phyloP scores from a whole-genome alignment of 2,797 vertebrate species.

The Anguilla anguilla region DNA sequence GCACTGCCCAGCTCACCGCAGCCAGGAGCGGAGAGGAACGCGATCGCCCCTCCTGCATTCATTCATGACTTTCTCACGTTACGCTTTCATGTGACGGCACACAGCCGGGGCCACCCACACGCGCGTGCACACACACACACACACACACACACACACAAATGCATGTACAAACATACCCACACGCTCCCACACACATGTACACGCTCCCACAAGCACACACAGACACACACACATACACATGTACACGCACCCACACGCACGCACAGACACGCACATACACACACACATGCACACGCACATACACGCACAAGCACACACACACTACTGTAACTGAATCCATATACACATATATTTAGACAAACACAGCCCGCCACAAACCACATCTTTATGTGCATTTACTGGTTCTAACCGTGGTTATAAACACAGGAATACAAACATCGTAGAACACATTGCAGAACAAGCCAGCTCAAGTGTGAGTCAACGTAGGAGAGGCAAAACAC shows the following conservation, averaged over 20 bases:
- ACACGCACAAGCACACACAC: background rate
- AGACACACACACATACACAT: background rate
- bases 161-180: background rate
- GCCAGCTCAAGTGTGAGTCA: background rate
- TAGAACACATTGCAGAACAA: background rate
- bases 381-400: background rate
- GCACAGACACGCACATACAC: background rate
- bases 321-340: background rate
- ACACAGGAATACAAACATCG: constrained; percentile 7
- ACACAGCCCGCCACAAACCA: background rate
- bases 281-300: background rate
- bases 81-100: constrained; percentile 10
- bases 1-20: background rate
- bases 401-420: background rate
- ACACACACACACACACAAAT: background rate
- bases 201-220: background rate
- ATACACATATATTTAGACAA: constrained; percentile 1
- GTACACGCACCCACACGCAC: no score
- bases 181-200: background rate
- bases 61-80: constrained; percentile 29
- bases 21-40: background rate
- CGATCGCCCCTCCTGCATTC: constrained; percentile 19
- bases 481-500: background rate
- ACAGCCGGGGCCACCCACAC: background rate
- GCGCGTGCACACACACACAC: background rate